Evolutionary conservation across 2,113 vertebrate species (phyloP).

Genomic region (Trachemys scripta): DNA sequence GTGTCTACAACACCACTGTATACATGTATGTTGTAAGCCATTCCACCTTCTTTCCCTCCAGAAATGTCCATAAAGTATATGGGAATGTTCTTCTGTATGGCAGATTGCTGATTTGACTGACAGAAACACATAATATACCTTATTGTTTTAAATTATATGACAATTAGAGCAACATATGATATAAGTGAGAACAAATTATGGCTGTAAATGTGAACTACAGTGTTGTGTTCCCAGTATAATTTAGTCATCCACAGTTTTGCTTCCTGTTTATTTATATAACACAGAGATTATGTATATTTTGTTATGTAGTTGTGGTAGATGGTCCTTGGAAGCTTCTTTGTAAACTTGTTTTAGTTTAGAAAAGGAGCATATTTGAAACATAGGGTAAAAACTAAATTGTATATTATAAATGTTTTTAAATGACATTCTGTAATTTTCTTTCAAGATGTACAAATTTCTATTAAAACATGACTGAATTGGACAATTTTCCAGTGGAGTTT

Average conservation of each 20-base stretch:
- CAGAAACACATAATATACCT: not conserved
- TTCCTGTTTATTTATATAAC: not conserved
- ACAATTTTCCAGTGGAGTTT: conserved; percentile 58
- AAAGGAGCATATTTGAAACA: conserved; percentile 26
- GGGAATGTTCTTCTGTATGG: not conserved
- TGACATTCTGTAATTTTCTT: conserved; percentile 58
- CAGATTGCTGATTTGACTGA: not conserved
- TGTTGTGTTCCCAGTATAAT: not conserved
- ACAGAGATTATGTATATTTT: not conserved
- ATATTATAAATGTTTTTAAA: conserved; percentile 51
- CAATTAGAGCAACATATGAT: not conserved
- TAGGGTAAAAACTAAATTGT: conserved; percentile 8
- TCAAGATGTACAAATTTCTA: conserved; percentile 57
- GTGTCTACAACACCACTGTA: too few species aligned
- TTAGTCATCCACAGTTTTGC: not conserved
- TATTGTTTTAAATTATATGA: conserved; percentile 5
- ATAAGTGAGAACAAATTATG: not conserved
- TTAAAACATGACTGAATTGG: conserved; percentile 57
- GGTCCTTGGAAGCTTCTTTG: conserved; percentile 13
- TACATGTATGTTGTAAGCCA: not conserved
- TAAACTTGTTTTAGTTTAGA: not conserved
- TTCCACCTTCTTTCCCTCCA: not conserved
- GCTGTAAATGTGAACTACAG: not conserved
- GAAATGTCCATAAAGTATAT: not conserved
- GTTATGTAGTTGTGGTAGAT: not conserved